Base-by-base conservation (phyloP, 2,888 invertebrate species). In the Hirtodrosophila duncani region DNA sequence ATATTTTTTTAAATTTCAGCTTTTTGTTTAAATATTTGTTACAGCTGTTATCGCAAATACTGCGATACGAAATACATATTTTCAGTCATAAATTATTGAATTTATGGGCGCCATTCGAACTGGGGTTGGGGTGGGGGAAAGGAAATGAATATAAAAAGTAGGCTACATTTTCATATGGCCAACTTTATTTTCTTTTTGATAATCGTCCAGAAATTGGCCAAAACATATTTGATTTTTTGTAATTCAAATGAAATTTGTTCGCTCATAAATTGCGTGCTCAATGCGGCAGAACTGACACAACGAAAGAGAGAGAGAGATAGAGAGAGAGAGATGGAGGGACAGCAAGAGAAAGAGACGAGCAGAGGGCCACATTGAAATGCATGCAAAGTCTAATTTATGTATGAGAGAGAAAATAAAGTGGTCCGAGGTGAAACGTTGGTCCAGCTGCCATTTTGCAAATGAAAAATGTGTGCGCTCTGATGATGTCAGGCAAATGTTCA, bases 131-230 rank as follows among this genome's bases (percentile, higher is more conserved):
- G n/a, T n/a, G n/a, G n/a, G 20, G 26, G 36, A 31, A 34, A 30
- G 13, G 30, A 26, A 41, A 67, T 33, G 51, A 52, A 36, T 46
- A 20, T 30, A 27, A 29, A 11, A 46, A 42, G 45, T 46, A 36
- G 46, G 34, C 46, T 38, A 72, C 38, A 52, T 63, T 45, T 41
- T 49, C 56, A 63, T 37, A 52, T 67, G 63, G 51, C 30, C 51
- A 46, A 39, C 43, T 55, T 65, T 52, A 9, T 18, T 27, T 56
- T 30, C 29, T 37, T 38, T 34, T 77, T 68, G 69, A 72, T 68
- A 72, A 72, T 72, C 78, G 80, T 64, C 62, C 78, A 72, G 57
- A 80, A 68, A 80, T 72, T 72, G 69, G 62, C 24, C 74, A 80
- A 77, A 72, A 68, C 78, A 68, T 77, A 80, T 72, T 77, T 62